Evolutionary conservation across 92 coral and sea anemone genomes (phyloP), one percentile per base, ranked within the genome.

Genomic region (Phenganax marumi): DNA sequence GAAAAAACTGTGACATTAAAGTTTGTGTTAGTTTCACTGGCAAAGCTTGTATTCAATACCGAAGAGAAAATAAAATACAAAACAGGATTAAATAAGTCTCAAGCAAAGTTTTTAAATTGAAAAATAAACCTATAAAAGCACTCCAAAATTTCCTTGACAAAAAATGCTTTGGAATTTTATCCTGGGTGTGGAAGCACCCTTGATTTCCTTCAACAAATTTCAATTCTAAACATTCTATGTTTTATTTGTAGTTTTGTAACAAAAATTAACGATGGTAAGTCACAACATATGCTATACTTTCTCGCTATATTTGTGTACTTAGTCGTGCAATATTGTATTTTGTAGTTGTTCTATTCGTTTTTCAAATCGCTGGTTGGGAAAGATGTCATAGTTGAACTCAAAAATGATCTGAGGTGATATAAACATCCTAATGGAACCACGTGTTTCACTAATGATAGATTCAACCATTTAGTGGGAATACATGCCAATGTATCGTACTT

Each of bases 281-380:
- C 14, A 24, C 3, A 21, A n/a, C 11, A 23, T 24, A 17, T 24
- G 8, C 26, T 24, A 58, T 21, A 52, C 10, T n/a, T 50, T 14
- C n/a, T 51, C 65, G 3, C 53, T 60, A 53, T 13, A 48, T 47
- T 19, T 18, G 14, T 12, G 10, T 52, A 23, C 9, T 18, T 25
- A 61, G 49, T 55, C 58, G 18, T 18, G 51, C 51, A 8, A 50
- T 73, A 52, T 18, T 73, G 57, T 75, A 51, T 24, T 71, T 80
- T 85, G 54, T 65, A 94, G 98, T 81, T 94, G 76, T 94, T 94
- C 76, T 94, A 94, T 87, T 94, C 98, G 23, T 94, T 94, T 75
- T 94, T 94, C 89, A 94, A 94, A 91, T 94, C 98, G 13, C 75
- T 94, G 88, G 98, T 94, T 75, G 98, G 98, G 51, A 94, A 94